These are phyloP conservation scores for Abrostola triplasia DNA, from an alignment of 2,888 invertebrate species.

Conservation along the genomic window DNA sequence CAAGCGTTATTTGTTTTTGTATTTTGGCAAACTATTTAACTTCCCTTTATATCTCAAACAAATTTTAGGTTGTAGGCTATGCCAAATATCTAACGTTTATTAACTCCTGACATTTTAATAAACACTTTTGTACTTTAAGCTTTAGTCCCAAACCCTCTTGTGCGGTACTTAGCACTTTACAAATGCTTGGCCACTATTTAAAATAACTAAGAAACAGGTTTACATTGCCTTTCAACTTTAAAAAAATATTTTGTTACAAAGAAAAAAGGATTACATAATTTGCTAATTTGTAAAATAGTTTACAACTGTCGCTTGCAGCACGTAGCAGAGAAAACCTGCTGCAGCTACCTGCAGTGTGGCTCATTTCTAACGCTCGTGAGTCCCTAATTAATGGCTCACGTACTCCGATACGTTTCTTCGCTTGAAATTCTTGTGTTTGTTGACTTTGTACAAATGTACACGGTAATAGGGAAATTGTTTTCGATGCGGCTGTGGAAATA, in stretches of 20 bases:
- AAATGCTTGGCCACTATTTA: background rate
- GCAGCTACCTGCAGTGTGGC: background rate
- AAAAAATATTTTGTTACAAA: too few species aligned
- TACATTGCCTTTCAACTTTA: too few species aligned
- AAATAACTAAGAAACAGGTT: background rate
- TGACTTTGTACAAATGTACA: constrained; percentile 37
- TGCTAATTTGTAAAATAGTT: background rate
- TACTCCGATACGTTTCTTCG: constrained; percentile 44
- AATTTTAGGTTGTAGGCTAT: too few species aligned
- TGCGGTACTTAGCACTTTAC: background rate
- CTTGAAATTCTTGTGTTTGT: constrained; percentile 47
- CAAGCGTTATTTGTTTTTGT: too few species aligned
- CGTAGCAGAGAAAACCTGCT: constrained; percentile 26
- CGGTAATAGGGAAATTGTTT: constrained; percentile 48
- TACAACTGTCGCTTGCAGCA: background rate
- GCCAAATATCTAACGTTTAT: too few species aligned
- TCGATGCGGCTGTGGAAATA: constrained; percentile 30
- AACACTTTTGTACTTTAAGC: too few species aligned
- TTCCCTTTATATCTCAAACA: too few species aligned
- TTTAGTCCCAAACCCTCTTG: too few species aligned
- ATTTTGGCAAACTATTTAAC: too few species aligned
- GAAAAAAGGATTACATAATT: too few species aligned
- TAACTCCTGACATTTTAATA: background rate
- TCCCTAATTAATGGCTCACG: constrained; percentile 50
- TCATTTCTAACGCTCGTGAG: constrained; percentile 32